A percentile compares a stretch with the other conserved stretches of the same genome.
Evolutionary conservation across 2,113 vertebrate species (phyloP).

Genomic region (Serilophus lunatus): DNA sequence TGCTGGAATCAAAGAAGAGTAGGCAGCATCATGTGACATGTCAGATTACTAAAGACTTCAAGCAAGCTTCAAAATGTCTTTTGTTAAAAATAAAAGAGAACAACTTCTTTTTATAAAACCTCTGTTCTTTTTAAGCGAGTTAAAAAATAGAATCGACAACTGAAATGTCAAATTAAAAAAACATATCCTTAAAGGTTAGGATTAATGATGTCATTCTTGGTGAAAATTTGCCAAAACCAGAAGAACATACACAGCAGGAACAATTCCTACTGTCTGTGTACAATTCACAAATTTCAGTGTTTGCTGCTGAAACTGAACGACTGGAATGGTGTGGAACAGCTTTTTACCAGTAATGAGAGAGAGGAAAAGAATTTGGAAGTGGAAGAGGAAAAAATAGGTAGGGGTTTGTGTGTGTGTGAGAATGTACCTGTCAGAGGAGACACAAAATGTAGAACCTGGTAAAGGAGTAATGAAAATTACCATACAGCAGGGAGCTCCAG

Average conservation of each 20-base stretch:
- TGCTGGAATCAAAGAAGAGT: not conserved
- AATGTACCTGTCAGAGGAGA: not conserved
- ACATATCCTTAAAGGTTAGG: not conserved
- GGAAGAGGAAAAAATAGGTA: not conserved
- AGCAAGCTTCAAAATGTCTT: not conserved
- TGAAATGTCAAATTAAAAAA: not conserved
- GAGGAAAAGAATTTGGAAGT: not conserved
- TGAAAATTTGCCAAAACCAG: not conserved
- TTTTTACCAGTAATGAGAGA: not conserved
- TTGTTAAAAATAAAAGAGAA: not conserved
- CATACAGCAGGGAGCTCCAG: not conserved
- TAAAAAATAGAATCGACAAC: not conserved
- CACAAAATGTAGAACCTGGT: not conserved
- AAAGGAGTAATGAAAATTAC: not conserved
- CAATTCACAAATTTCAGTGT: not conserved
- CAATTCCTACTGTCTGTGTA: not conserved
- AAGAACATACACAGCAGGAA: not conserved
- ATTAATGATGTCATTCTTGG: not conserved
- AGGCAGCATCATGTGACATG: not conserved
- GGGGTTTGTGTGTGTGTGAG: not conserved
- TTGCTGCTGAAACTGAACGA: not conserved
- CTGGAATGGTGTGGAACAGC: not conserved
- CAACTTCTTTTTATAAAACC: not conserved
- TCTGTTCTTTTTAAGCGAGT: not conserved
- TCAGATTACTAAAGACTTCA: not conserved